phyloP scores from a whole-genome alignment of 2,888 invertebrate species.

The Ryuthela nishihirai region DNA sequence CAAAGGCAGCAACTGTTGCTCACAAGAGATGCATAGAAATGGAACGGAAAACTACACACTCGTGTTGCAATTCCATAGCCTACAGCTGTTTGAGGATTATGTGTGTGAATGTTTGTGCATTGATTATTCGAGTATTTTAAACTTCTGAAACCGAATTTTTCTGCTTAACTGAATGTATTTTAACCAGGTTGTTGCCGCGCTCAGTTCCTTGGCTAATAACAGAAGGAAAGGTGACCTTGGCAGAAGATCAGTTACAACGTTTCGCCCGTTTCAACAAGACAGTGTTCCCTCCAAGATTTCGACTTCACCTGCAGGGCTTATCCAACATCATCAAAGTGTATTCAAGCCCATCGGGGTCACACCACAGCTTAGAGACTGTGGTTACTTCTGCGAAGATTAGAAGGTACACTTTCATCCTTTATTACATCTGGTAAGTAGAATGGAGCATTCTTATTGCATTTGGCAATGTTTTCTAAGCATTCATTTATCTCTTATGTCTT shows the following conservation, averaged over 20 bases:
- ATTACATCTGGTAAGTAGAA: slow-evolving; percentile 31
- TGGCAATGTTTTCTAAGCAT: too few relatives aligned
- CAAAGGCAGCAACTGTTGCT: too few relatives aligned
- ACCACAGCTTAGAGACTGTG: slow-evolving; percentile 22
- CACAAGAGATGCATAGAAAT: too few relatives aligned
- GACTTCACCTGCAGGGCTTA: slow-evolving; percentile 34
- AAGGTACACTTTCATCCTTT: slow-evolving; percentile 27
- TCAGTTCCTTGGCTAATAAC: slow-evolving; percentile 30
- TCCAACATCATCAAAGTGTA: slow-evolving; percentile 28
- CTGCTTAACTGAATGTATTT: background rate
- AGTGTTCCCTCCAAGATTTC: slow-evolving; percentile 34
- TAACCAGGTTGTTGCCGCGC: slow-evolving; percentile 25
- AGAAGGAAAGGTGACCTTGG: slow-evolving; percentile 19
- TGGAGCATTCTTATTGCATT: too few relatives aligned
- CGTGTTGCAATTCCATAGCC: too few relatives aligned
- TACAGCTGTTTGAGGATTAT: too few relatives aligned
- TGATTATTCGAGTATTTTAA: too few relatives aligned
- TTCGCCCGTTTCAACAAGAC: slow-evolving; percentile 36
- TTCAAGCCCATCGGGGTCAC: slow-evolving; percentile 4
- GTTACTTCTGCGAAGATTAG: slow-evolving; percentile 21
- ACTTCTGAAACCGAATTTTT: too few relatives aligned
- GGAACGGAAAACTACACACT: too few relatives aligned
- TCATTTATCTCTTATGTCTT: too few relatives aligned
- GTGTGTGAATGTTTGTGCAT: too few relatives aligned
- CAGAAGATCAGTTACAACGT: slow-evolving; percentile 37